Evolutionary conservation across 2,797 vertebrate species (phyloP).

Genomic region (Danio albolineatus): DNA sequence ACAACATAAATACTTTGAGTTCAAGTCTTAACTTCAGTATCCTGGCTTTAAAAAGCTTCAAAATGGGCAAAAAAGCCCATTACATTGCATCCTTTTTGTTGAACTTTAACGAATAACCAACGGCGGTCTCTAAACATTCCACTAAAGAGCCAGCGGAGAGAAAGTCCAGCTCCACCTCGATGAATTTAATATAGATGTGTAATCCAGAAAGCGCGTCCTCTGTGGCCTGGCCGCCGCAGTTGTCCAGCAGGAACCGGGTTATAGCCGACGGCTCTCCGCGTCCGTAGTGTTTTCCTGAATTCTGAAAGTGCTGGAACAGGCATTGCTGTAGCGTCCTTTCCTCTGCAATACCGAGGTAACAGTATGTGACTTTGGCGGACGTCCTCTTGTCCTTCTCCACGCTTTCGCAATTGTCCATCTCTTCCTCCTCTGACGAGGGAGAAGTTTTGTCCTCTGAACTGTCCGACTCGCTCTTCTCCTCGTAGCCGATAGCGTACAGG

Average conservation of each 20-base stretch:
- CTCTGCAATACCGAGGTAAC: constrained; percentile 96
- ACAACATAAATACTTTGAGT: constrained; percentile 32
- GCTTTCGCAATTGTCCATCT: constrained; percentile 55
- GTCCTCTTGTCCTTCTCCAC: constrained; percentile 63
- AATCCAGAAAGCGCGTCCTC: constrained; percentile 65
- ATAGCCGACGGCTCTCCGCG: constrained; percentile 86
- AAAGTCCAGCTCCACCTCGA: constrained; percentile 99
- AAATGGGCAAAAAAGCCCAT: constrained; percentile 34
- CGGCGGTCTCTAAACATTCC: constrained; percentile 97
- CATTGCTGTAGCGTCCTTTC: constrained; percentile 95
- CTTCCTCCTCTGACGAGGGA: constrained; percentile 59
- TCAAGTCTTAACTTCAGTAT: constrained; percentile 1
- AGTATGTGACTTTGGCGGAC: constrained; percentile 86
- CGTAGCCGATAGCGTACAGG: constrained; percentile 92
- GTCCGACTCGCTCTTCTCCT: constrained; percentile 67
- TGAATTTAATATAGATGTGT: constrained; percentile 95
- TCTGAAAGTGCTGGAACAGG: constrained; percentile 95
- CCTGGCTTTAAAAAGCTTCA: constrained; percentile 52
- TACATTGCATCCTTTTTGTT: constrained; percentile 83
- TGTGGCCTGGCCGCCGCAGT: constrained; percentile 78
- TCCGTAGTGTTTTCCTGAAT: constrained; percentile 87
- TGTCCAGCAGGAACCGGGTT: constrained; percentile 93
- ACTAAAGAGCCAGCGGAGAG: constrained; percentile 96
- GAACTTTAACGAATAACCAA: constrained; percentile 94
- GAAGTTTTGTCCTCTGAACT: constrained; percentile 61